Evolutionary conservation across 2,888 invertebrate species (phyloP).

Genomic region (Caenorhabditis sp.): DNA sequence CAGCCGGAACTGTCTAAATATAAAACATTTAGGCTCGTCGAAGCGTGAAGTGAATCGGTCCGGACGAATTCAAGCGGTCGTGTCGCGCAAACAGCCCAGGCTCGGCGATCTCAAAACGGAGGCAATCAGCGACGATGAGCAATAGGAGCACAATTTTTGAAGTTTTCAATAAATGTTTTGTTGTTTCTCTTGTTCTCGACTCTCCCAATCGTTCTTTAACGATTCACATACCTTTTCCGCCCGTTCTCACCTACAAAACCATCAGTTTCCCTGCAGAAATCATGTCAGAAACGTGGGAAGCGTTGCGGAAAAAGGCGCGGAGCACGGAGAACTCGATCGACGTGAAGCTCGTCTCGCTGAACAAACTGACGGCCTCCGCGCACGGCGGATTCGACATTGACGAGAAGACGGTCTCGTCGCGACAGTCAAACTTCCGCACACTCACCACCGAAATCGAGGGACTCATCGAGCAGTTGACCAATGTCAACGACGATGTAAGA

Average conservation of each 20-base stretch:
- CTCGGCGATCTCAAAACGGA: background rate
- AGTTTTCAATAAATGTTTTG: background rate
- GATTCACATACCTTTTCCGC: too few relatives aligned
- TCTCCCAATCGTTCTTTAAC: background rate
- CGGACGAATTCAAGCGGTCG: background rate
- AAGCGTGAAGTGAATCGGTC: too few relatives aligned
- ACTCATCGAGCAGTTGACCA: slow-evolving; percentile 88
- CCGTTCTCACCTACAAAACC: too few relatives aligned
- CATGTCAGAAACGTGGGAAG: slow-evolving; percentile 81
- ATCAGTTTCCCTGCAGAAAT: too few relatives aligned
- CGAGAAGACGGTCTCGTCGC: slow-evolving; percentile 83
- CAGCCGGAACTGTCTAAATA: too few relatives aligned
- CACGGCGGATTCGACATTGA: slow-evolving; percentile 60
- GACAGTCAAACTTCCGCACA: slow-evolving; percentile 88
- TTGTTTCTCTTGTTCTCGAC: background rate
- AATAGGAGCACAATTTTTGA: background rate
- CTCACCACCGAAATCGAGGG: slow-evolving; percentile 93
- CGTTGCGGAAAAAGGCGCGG: slow-evolving; percentile 92
- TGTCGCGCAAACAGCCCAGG: background rate
- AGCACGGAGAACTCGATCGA: slow-evolving; percentile 96
- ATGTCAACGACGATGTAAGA: slow-evolving; percentile 82
- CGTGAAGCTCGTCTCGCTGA: slow-evolving; percentile 93
- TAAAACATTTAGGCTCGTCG: too few relatives aligned
- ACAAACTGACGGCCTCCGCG: slow-evolving; percentile 84
- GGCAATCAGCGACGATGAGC: slow-evolving; percentile 25